Evolutionary conservation across 2,113 vertebrate species (phyloP).

Genomic region (Neoarius graeffei): DNA sequence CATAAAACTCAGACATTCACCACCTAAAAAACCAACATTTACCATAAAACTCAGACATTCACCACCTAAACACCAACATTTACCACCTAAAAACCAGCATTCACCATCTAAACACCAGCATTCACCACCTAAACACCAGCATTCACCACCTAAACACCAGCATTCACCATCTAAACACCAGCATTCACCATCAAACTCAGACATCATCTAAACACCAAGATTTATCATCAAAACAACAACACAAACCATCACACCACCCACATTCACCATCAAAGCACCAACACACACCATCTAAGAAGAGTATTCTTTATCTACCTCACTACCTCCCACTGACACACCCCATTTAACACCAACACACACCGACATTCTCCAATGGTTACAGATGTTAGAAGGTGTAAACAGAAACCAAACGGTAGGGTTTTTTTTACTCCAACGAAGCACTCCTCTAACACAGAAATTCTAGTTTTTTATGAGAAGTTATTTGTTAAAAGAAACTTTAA

Average conservation of each 20-base stretch:
- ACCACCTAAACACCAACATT: neutral
- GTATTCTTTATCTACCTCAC: neutral
- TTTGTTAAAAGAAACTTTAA: neutral
- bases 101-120: neutral
- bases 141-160: neutral
- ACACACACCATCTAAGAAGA: neutral
- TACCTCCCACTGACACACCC: neutral
- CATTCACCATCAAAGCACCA: neutral
- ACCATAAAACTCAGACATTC: neutral
- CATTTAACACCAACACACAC: neutral
- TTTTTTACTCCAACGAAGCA: neutral
- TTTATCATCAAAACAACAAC: neutral
- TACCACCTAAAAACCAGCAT: neutral
- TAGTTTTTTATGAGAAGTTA: neutral
- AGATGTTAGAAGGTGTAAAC: neutral
- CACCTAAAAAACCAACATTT: neutral
- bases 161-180: neutral
- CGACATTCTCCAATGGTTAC: neutral
- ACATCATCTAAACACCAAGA: neutral
- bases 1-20: neutral
- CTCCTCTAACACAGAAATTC: neutral
- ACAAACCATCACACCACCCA: neutral
- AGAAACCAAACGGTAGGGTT: neutral
- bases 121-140: neutral
- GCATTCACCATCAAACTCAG: neutral